These are phyloP conservation scores for Conus ventricosus DNA, from an alignment of 1,140 invertebrate species.

Conservation along the genomic window DNA sequence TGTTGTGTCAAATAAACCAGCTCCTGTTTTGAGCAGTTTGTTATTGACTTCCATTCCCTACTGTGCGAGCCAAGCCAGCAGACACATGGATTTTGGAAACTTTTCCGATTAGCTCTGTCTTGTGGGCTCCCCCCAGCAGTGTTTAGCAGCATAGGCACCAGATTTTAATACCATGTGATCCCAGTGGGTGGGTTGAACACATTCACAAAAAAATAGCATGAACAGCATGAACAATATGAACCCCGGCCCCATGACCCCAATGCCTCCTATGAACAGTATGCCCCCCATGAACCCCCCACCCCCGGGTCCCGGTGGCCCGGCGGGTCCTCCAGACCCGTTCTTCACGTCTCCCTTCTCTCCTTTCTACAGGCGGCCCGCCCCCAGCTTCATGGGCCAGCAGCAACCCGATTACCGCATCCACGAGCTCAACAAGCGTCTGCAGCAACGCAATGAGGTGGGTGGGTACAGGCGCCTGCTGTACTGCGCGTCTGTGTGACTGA, in stretches of 20 bases:
- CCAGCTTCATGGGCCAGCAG: constrained; percentile 86
- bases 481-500: neutral
- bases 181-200: too few species aligned
- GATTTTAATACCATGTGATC: too few species aligned
- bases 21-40: too few species aligned
- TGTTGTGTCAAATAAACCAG: too few species aligned
- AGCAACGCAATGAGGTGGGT: constrained; percentile 93
- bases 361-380: constrained; percentile 76
- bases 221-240: neutral
- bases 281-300: neutral
- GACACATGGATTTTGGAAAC: too few species aligned
- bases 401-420: constrained; percentile 95
- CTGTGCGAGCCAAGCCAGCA: too few species aligned
- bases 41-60: too few species aligned
- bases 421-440: constrained; percentile 97
- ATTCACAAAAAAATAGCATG: too few species aligned
- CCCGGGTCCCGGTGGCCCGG: neutral
- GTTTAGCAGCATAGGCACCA: too few species aligned
- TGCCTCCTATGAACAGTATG: neutral
- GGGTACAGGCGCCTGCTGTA: neutral
- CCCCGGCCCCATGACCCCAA: neutral
- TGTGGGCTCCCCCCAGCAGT: too few species aligned
- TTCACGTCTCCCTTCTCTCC: constrained; percentile 79
- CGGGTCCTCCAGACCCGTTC: constrained; percentile 77
- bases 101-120: too few species aligned